A percentile compares a stretch with the other conserved stretches of the same genome.
Evolutionary conservation across 1,140 invertebrate species (phyloP).

Genomic region (Trichogramma pretiosum): DNA sequence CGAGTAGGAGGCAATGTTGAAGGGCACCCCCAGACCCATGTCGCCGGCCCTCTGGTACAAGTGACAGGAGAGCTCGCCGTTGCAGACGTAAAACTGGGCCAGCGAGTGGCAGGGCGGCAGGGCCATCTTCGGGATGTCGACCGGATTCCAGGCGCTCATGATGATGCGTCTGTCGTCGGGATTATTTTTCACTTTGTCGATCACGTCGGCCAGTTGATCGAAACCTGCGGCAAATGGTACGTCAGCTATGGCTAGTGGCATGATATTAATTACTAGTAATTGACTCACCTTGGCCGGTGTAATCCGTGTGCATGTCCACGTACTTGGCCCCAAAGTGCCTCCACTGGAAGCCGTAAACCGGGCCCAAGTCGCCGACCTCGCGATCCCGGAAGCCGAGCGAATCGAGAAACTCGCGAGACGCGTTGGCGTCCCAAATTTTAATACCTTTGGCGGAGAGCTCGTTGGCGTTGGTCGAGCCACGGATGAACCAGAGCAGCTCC

Average conservation of each 20-base stretch:
- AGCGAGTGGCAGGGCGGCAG: constrained; percentile 95
- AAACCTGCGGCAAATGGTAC: constrained; percentile 41
- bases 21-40: constrained; percentile 96
- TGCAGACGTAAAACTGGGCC: constrained; percentile 87
- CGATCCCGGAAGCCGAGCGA: constrained; percentile 74
- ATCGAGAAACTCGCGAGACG: constrained; percentile 82
- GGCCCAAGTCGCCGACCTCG: constrained; percentile 92
- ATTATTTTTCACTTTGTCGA: constrained; percentile 73
- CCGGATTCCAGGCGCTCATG: constrained; percentile 92
- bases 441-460: constrained; percentile 77
- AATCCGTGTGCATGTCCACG: constrained; percentile 74
- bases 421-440: constrained; percentile 97
- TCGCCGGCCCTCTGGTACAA: constrained; percentile 96
- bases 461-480: constrained; percentile 87
- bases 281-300: constrained; percentile 77
- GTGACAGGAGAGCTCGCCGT: constrained; percentile 78
- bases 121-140: constrained; percentile 86
- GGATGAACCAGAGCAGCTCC: constrained; percentile 93
- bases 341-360: constrained; percentile 99
- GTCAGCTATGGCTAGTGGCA: no score
- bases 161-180: constrained; percentile 85
- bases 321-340: constrained; percentile 95
- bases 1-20: constrained; percentile 97
- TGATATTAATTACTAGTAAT: no score
- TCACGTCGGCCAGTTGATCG: constrained; percentile 81